Conservation (phyloP, 2,888 invertebrate genomes). For the Lithodes maja region DNA sequence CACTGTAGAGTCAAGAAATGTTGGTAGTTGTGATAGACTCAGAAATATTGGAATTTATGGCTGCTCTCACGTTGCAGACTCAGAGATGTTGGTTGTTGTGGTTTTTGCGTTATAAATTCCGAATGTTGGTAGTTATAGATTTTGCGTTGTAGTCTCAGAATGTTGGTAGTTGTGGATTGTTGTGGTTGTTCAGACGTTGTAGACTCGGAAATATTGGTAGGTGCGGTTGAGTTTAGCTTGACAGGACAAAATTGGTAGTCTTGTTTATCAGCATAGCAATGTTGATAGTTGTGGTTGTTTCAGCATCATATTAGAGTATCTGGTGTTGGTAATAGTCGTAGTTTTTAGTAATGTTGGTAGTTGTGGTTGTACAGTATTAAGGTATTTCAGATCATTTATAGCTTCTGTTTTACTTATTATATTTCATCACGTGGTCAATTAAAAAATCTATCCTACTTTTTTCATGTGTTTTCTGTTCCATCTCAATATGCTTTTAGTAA, state of each 20-base stretch:
- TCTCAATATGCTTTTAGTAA: not conserved
- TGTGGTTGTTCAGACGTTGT: not conserved
- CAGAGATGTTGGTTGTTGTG: no score
- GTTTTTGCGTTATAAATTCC: no score
- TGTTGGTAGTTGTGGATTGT: not conserved
- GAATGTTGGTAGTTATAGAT: no score
- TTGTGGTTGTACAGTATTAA: not conserved
- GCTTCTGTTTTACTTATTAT: no score
- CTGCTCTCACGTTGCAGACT: no score
- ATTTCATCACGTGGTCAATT: not conserved
- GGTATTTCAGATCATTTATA: not conserved
- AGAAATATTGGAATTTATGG: no score
- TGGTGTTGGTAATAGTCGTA: not conserved
- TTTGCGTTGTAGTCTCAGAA: no score
- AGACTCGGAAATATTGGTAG: not conserved
- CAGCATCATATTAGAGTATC: not conserved
- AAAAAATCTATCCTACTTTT: not conserved
- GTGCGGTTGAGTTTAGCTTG: not conserved
- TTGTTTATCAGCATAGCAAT: not conserved
- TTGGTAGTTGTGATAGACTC: no score
- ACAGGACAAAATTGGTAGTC: not conserved
- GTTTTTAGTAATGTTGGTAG: not conserved
- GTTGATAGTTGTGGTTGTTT: not conserved
- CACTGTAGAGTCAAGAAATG: no score
- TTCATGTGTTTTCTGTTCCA: not conserved